phyloP scores from a whole-genome alignment of 92 coral and sea anemone genomes.

The Parazoanthus atlanticus region DNA sequence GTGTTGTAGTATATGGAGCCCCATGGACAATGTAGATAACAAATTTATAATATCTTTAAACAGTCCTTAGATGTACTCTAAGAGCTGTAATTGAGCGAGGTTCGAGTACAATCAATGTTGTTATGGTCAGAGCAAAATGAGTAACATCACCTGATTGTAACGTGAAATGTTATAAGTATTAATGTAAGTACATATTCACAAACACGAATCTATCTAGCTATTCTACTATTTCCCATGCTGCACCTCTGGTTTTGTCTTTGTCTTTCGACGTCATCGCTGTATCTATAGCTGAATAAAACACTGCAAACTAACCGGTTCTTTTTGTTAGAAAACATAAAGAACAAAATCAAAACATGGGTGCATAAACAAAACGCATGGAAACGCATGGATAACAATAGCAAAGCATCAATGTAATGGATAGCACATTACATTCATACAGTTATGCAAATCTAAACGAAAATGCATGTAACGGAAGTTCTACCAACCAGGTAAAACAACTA shows the following conservation, averaged over 20 bases:
- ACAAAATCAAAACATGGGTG: conserved; percentile 25
- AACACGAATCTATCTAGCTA: conserved; percentile 19
- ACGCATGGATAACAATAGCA: conserved; percentile 16
- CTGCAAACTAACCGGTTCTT: conserved; percentile 44
- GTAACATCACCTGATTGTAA: not conserved
- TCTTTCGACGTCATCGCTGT: conserved; percentile 43
- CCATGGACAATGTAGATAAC: no score
- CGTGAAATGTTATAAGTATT: not conserved
- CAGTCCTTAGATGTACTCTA: no score
- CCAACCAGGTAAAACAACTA: not conserved
- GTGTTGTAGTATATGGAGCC: no score
- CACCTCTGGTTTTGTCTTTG: conserved; percentile 41
- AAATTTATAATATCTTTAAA: no score
- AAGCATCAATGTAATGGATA: not conserved
- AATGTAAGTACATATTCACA: not conserved
- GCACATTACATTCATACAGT: not conserved
- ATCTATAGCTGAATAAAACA: conserved; percentile 40
- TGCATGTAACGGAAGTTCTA: not conserved
- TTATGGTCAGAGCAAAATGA: not conserved
- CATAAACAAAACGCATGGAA: conserved; percentile 16
- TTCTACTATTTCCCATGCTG: conserved; percentile 40
- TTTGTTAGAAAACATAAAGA: conserved; percentile 38
- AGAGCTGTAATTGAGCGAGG: no score
- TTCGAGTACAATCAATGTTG: not conserved
- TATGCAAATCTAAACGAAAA: not conserved